phyloP scores from a whole-genome alignment of 2,888 invertebrate genomes.

The Notocelia uddmanniana region DNA sequence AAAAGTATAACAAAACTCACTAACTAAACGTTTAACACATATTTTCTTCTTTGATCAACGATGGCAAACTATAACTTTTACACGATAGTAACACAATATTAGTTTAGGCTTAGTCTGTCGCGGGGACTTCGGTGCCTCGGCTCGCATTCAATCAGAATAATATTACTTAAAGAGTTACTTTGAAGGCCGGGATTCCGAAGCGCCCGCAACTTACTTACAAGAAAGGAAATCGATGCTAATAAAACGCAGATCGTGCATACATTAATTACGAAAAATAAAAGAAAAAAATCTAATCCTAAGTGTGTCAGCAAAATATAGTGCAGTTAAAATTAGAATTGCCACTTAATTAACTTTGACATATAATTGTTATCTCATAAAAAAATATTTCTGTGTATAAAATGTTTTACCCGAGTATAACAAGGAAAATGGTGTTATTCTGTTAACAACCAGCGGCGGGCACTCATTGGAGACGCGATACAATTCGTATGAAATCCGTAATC shows the following conservation, averaged over 20 bases:
- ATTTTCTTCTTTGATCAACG: conserved; percentile 82
- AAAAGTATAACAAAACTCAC: conserved; percentile 82
- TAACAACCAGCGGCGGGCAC: conserved; percentile 54
- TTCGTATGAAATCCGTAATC: conserved; percentile 2
- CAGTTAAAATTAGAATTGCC: conserved; percentile 83
- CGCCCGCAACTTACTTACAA: conserved; percentile 65
- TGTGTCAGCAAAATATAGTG: conserved; percentile 85
- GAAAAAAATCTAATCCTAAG: conserved; percentile 76
- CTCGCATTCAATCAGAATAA: conserved; percentile 53
- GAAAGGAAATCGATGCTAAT: conserved; percentile 73
- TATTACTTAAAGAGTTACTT: conserved; percentile 70
- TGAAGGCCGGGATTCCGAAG: conserved; percentile 61
- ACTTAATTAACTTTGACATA: conserved; percentile 83
- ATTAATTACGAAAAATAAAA: conserved; percentile 80
- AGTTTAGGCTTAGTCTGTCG: conserved; percentile 72
- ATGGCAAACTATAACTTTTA: conserved; percentile 84
- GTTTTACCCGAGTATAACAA: conserved; percentile 82
- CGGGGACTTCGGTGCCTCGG: conserved; percentile 63
- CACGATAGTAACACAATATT: conserved; percentile 79
- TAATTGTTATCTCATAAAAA: conserved; percentile 82
- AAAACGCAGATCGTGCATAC: conserved; percentile 85
- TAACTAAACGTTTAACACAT: conserved; percentile 82
- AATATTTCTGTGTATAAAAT: conserved; percentile 85
- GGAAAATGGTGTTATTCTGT: conserved; percentile 64
- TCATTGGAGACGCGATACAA: conserved; percentile 17